These are phyloP conservation scores for Macrotis lagotis DNA, from an alignment of 2,113 vertebrate genomes.

Conservation along the genomic window DNA sequence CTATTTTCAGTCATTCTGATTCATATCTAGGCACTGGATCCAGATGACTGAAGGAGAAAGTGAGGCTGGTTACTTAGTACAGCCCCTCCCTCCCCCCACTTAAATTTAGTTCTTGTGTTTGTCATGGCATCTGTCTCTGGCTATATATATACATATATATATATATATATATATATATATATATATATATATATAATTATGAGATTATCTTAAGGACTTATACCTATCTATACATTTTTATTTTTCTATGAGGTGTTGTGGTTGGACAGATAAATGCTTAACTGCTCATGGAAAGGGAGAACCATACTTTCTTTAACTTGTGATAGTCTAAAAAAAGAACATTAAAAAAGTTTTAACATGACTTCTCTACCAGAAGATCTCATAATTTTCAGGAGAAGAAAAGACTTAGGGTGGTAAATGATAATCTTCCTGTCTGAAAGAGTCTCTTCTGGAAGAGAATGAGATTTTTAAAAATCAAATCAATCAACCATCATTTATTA, in stretches of 20 bases:
- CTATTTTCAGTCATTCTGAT: too few relatives aligned
- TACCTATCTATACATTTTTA: background rate
- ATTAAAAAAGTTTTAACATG: background rate
- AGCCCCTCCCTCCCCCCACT: too few relatives aligned
- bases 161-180: too few relatives aligned
- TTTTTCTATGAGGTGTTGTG: background rate
- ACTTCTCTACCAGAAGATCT: background rate
- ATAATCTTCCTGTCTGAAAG: background rate
- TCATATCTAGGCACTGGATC: too few relatives aligned
- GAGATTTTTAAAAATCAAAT: background rate
- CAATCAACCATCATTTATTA: background rate
- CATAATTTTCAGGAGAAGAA: background rate
- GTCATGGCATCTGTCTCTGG: too few relatives aligned
- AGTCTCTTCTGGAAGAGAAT: background rate
- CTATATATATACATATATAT: too few relatives aligned
- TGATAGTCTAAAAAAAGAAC: background rate
- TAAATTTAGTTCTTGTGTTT: too few relatives aligned
- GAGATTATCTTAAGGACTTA: too few relatives aligned
- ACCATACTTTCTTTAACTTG: background rate
- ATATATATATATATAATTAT: too few relatives aligned
- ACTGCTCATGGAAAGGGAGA: background rate
- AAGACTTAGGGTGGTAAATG: background rate
- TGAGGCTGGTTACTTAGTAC: too few relatives aligned
- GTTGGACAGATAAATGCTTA: background rate
- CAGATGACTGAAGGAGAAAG: too few relatives aligned